Evolutionary conservation across 2,888 invertebrate species (phyloP).

Genomic region (Branchellion lobata): DNA sequence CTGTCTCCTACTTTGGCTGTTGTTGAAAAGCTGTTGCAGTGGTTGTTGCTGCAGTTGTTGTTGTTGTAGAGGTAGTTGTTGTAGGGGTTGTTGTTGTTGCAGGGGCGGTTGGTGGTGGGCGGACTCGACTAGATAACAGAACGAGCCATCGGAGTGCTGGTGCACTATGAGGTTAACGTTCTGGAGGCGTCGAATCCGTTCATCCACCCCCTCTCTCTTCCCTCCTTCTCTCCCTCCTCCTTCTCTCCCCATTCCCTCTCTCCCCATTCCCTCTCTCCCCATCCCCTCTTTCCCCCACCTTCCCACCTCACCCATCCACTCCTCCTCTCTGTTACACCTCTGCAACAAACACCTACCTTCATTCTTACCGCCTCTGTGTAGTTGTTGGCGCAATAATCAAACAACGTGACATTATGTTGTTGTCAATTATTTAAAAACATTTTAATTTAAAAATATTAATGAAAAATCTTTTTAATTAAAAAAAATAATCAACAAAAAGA

Average conservation of each 20-base stretch:
- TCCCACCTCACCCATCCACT: too few relatives aligned
- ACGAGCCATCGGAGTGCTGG: background rate
- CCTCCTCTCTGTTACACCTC: too few relatives aligned
- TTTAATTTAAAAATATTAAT: too few relatives aligned
- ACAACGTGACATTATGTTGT: too few relatives aligned
- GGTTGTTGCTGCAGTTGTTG: background rate
- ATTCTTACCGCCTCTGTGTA: background rate
- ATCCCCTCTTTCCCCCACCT: too few relatives aligned
- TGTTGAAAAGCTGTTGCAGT: constrained; percentile 4
- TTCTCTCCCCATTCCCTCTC: too few relatives aligned
- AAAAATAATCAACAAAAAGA: background rate
- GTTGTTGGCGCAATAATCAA: too few relatives aligned
- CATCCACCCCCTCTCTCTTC: too few relatives aligned
- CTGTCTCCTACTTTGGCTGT: background rate
- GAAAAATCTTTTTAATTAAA: background rate
- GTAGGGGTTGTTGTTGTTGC: background rate
- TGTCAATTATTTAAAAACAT: too few relatives aligned
- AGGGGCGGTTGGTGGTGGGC: background rate
- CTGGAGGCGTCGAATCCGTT: background rate
- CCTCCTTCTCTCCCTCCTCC: too few relatives aligned
- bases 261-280: too few relatives aligned
- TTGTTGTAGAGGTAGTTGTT: background rate
- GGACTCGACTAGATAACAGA: constrained; percentile 5
- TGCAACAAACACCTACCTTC: background rate
- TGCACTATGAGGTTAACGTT: constrained; percentile 6